A percentile compares a stretch with the other conserved stretches of the same genome.
phyloP scores from a whole-genome alignment of 2,888 invertebrate species.

The Drosophila nr. perissopoda region DNA sequence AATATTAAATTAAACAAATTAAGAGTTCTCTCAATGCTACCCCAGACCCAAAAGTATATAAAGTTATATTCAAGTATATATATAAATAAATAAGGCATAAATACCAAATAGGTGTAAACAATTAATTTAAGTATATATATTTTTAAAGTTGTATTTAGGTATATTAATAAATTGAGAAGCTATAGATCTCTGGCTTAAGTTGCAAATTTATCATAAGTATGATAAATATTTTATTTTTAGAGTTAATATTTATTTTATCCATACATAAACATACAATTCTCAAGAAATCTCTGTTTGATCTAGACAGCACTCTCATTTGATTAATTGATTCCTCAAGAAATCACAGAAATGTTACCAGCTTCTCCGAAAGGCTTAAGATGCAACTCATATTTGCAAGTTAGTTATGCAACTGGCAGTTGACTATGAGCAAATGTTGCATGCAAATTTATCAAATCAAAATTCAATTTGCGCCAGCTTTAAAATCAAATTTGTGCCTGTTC shows the following conservation, averaged over 20 bases:
- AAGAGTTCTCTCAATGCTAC: too few relatives aligned
- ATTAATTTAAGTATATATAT: too few relatives aligned
- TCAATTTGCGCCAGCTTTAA: slow-evolving; percentile 71
- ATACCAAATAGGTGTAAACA: too few relatives aligned
- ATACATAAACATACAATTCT: too few relatives aligned
- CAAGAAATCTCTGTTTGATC: too few relatives aligned
- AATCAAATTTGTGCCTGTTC: slow-evolving; percentile 66
- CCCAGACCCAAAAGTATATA: too few relatives aligned
- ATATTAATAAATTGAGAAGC: too few relatives aligned
- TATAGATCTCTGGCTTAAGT: neutral
- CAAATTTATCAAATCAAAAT: slow-evolving; percentile 67
- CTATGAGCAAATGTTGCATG: slow-evolving; percentile 19
- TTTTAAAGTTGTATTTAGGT: too few relatives aligned
- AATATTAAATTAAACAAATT: neutral
- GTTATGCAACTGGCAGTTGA: slow-evolving; percentile 1
- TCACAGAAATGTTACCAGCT: neutral
- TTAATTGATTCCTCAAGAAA: neutral
- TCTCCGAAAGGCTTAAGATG: neutral
- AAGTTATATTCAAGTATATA: too few relatives aligned
- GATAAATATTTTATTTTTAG: neutral
- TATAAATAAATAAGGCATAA: too few relatives aligned
- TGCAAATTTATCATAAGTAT: neutral
- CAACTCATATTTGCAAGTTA: neutral
- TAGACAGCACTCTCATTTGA: too few relatives aligned
- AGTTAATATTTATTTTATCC: neutral